Evolutionary conservation across 1,140 invertebrate genomes (phyloP).

Genomic region (Achroia grisella): DNA sequence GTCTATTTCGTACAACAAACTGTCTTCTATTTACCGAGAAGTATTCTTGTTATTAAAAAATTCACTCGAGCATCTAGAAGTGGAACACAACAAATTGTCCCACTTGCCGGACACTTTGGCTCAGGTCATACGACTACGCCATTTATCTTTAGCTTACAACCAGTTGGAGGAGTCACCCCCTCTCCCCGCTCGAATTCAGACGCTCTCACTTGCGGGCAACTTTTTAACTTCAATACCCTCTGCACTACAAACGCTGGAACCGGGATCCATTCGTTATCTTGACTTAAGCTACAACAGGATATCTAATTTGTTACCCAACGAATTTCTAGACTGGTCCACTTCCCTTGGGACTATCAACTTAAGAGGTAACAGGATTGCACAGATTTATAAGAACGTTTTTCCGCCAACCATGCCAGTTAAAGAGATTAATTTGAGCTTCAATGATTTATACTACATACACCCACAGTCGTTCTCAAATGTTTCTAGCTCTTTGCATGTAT

Average conservation of each 20-base stretch:
- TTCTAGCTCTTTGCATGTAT: conserved; percentile 80
- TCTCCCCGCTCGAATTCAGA: conserved; percentile 79
- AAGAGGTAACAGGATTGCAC: conserved; percentile 87
- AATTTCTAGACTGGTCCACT: conserved; percentile 86
- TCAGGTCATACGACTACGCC: conserved; percentile 80
- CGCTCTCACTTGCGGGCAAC: conserved; percentile 87
- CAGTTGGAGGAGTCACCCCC: conserved; percentile 74
- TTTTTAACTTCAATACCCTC: conserved; percentile 82
- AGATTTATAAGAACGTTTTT: conserved; percentile 83
- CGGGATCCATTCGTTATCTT: conserved; percentile 84
- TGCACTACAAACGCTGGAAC: conserved; percentile 78
- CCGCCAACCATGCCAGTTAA: conserved; percentile 79
- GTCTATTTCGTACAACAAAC: conserved; percentile 85
- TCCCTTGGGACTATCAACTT: conserved; percentile 88
- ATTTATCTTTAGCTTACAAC: conserved; percentile 89
- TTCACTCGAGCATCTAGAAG: conserved; percentile 85
- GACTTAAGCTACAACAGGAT: conserved; percentile 93
- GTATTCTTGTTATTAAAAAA: conserved; percentile 82
- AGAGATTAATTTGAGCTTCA: conserved; percentile 92
- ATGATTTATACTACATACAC: conserved; percentile 86
- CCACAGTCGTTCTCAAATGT: conserved; percentile 84
- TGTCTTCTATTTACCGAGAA: conserved; percentile 78
- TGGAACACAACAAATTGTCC: conserved; percentile 85
- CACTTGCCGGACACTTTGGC: conserved; percentile 80
- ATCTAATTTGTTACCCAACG: conserved; percentile 80